These are phyloP conservation scores for Pogonognathellus flavescens DNA, from an alignment of 1,140 invertebrate species.

Conservation along the genomic window DNA sequence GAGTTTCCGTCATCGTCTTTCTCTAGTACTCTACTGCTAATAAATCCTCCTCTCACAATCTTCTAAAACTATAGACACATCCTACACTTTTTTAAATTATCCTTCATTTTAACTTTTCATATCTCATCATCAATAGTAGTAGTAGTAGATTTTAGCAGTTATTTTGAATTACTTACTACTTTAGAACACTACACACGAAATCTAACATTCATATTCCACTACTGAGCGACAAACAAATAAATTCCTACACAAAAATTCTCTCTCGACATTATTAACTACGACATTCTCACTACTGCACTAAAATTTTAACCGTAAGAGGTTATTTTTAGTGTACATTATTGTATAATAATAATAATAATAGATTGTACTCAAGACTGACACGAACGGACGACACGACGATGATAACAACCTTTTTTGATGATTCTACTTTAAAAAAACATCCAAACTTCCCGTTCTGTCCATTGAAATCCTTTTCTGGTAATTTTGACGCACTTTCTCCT, in stretches of 20 bases:
- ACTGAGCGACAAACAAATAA: slow-evolving; percentile 2
- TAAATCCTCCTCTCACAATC: background rate
- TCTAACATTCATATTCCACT: background rate
- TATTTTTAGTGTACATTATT: background rate
- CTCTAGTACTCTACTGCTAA: background rate
- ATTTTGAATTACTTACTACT: slow-evolving; percentile 4
- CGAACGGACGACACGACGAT: slow-evolving; percentile 22
- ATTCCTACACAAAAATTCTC: too few relatives aligned
- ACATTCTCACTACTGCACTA: background rate
- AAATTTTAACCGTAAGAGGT: background rate
- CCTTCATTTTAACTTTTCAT: background rate
- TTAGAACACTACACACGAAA: background rate
- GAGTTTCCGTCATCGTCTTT: slow-evolving; percentile 1
- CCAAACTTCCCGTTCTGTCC: too few relatives aligned
- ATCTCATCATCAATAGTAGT: too few relatives aligned
- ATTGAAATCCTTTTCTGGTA: too few relatives aligned
- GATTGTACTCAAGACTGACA: slow-evolving; percentile 41
- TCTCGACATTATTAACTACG: too few relatives aligned
- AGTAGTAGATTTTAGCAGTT: background rate
- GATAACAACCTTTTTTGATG: background rate
- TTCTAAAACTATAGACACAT: too few relatives aligned
- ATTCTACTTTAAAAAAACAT: too few relatives aligned
- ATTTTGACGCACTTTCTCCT: too few relatives aligned
- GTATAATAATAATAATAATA: background rate
- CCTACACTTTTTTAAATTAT: too few relatives aligned